Evolutionary conservation across 2,888 invertebrate genomes (phyloP), one percentile per base, ranked within the genome.

Genomic region (Lasioglossum calceatum): DNA sequence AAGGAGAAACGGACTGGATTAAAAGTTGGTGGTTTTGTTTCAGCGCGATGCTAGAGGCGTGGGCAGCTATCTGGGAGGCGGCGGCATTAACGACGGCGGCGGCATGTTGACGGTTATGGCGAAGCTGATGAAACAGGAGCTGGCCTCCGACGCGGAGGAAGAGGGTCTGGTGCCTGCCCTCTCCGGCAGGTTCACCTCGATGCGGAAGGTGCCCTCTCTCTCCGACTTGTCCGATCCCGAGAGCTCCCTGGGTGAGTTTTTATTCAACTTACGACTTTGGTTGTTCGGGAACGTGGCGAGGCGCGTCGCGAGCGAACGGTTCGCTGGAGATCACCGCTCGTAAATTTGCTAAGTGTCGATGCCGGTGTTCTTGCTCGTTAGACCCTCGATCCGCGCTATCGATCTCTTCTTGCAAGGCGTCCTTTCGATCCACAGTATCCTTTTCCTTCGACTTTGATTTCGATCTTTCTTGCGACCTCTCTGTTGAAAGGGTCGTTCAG

Each of bases 141-240:
- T 96, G 85, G 93, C 96, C 87, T 96, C 97, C 86, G 96, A 96
- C 83, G 95, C 95, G 88, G 96, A 96, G 91, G 96, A 96, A 87
- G 96, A 98, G 95, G 97, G 98, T 95, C 96, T 96, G 82, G 94
- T 95, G 88, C 97, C 97, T 87, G 96, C 95, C 88, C 94, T 95
- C 77, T 95, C 96, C 77, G 95, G 96, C 88, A 95, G 96, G 71
- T 95, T 96, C 87, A 96, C 97, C 88, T 97, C 98, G 88, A 97
- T 98, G 96, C 98, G 98, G 96, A 98, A 98, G 95, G 98, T 98
- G 92, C 98, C 98, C 70, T 98, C 98, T 77, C 97, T 98, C 92
- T 98, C 98, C 92, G 98, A 98, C 95, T 96, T 98, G 78, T 98
- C 98, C 78, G 98, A 98, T 95, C 98, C 98, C 84, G 98, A 98